Base-by-base conservation (phyloP, 1,140 invertebrate genomes). In the Gryon sp. region DNA sequence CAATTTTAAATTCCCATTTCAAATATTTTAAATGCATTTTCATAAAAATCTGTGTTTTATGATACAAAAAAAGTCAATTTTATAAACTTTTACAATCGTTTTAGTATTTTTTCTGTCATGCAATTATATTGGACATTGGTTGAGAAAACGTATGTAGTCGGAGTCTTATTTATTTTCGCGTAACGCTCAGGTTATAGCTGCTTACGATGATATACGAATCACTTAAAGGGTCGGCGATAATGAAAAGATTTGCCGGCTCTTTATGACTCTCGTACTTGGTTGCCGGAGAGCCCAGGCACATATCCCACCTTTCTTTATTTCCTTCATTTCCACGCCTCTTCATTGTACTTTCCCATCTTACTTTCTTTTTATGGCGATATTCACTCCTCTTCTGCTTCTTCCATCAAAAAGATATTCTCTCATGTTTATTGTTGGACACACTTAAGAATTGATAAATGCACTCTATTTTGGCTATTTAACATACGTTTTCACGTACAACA, bases 191-290 rank as follows among this genome's bases (percentile, higher is more conserved):
- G 83, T 83, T 87, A 87, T 84, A 80, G 84, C 79, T 82, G 83
- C 83, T 86, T 86, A 84, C 81, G 83, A 85, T 87, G 85, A 88
- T 88, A 87, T 87, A 88, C 82, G 86, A 87, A 88, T 87, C 87
- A 87, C 86, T 87, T 87, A 87, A 76, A 76, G 77, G 73, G 78
- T 62, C 78, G 52, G 80, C 80, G 84, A 87, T 88, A 88, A 88
- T 88, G 87, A 88, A 88, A 88, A 88, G 87, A 88, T 88, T 87
- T 86, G 83, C 84, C 80, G 78, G 65, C 81, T 82, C 82, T 87
- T 87, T 87, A 87, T 83, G 84, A 85, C 83, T 86, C 84, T 80
- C 83, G 80, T 72, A 81, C 46, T 79, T 69, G 80, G 80, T 86
- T 80, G 79, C 70, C 45, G n/a, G n/a, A n/a, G 74, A 60, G 53